Base-by-base conservation (phyloP, 2,888 invertebrate genomes). In the Listrodromus nycthemerus region DNA sequence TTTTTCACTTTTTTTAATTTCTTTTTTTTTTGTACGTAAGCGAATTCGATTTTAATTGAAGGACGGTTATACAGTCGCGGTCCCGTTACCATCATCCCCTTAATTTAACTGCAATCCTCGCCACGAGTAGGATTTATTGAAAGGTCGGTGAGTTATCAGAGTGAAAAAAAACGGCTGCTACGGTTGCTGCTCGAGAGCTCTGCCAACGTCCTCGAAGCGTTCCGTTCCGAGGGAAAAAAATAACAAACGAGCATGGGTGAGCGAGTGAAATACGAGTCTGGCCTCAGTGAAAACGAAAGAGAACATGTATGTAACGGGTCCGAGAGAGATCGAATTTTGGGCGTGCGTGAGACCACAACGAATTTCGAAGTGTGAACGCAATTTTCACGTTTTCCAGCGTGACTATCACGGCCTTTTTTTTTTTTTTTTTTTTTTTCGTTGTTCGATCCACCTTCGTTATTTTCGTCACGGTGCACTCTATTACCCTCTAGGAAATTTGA, bases 261-360 rank as follows among this genome's bases (percentile, higher is more conserved):
- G 63, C 81, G 66, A 55, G 55, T 81, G 76, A 81, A 81, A 81
- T 81, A 81, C 81, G 76, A 71, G 80, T 75, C 50, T 75, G 74
- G 76, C 70, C n/a, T 33, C 71, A 69, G 16, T 24, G 71, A 66
- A 58, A 76, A 24, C 71, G 69, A 71, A 71, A 65, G 65, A 65
- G 65, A 55, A 76, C 27, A 21, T 63, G 61, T 63, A 41, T 74
- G 50, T 30, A 70, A 66, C 45, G 71, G 37, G 55, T 16, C 58
- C 5, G 66, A 66, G 71, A 71, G 61, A 61, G 33, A 78, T 63
- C 52, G 52, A 41, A 37, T 41, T 65, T 79, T 65, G 30, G 65
- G 48, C 70, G 45, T 33, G 65, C 55, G 48, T 48, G 70, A 63
- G 37, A 45, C 65, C 76, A 58, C 71, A 65, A 4, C 65, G 71